Base-by-base conservation (phyloP, 2,888 invertebrate species). In the Lepidochrysops patricia region DNA sequence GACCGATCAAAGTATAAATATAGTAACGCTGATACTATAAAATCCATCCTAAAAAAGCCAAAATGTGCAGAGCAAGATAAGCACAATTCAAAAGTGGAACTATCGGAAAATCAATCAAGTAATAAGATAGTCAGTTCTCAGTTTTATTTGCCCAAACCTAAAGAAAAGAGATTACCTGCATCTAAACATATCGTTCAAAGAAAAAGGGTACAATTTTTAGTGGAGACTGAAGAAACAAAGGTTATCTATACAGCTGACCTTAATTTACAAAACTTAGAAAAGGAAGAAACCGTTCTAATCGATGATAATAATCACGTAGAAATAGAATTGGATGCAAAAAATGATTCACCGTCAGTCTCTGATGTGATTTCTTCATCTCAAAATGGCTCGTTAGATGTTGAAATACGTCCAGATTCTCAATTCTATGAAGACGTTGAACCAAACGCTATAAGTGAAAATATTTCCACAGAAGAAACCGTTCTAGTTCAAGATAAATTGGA, bases 161-260 rank as follows among this genome's bases (percentile, higher is more conserved):
- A 79, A 73, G 86, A 83, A 63, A 87, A 84, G 70, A 72, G 75
- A 50, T 60, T 71, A 34, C 65, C 74, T 57, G 72, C 72, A 56
- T 64, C 83, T 9, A 80, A 82, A 65, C 82, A 78, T 67, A 73
- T 81, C 26, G 69, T 82, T 59, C 89, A 92, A 72, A 90, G 93
- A 72, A 94, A 93, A 89, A 92, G 93, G 72, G 94, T 94, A 63
- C 93, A 94, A 76, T 94, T 94, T 84, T 84, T 93, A 72, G 93
- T 93, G 54, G 93, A 93, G 84, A 93, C 90, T 72, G 92, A 91
- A 70, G 88, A 88, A 73, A 87, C 87, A 26, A 88, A 82, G 70
- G 78, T 86, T 6, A 88, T 89, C 61, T 89, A 82, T 63, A 88
- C 89, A n/a, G 89, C 89, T 1, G 88, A 89, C 63, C 77, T 89